Conservation (phyloP, 2,113 vertebrate genomes). For the Scomber japonicus region DNA sequence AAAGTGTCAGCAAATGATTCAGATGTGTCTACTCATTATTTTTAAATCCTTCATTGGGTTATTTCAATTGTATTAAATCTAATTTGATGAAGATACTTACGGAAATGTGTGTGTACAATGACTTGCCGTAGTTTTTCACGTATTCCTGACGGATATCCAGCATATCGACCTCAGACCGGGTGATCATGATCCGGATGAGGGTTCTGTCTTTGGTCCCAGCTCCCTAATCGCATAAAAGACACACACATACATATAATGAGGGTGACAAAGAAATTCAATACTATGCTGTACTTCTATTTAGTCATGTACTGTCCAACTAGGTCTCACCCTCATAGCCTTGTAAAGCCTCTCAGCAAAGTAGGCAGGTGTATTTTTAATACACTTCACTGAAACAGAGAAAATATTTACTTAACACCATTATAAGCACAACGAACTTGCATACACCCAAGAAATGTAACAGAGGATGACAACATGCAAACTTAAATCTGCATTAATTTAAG, state of each 20-base stretch:
- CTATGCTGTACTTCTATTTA: background rate
- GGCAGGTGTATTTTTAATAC: conserved; percentile 92
- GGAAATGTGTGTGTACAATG: conserved; percentile 92
- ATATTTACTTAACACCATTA: conserved; percentile 9
- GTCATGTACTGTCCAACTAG: background rate
- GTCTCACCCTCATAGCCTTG: conserved; percentile 94
- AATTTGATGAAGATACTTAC: conserved; percentile 81
- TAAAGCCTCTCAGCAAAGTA: conserved; percentile 98
- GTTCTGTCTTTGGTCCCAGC: conserved; percentile 94
- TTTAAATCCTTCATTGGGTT: background rate
- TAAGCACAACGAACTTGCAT: background rate
- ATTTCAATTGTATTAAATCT: background rate
- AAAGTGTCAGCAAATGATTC: conserved; percentile 18
- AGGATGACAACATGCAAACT: conserved; percentile 3
- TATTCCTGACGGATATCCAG: conserved; percentile 94
- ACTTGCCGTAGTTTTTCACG: conserved; percentile 91
- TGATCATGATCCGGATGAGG: conserved; percentile 95
- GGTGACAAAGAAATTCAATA: background rate
- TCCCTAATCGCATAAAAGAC: conserved; percentile 82
- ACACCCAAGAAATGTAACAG: background rate
- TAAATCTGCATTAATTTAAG: conserved; percentile 46
- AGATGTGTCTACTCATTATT: background rate
- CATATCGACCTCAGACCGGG: conserved; percentile 94
- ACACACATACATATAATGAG: background rate
- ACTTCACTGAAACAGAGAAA: conserved; percentile 90